Percentiles rank a stretch among this genome's conserved stretches.
These are phyloP conservation scores for Calycopis cecrops DNA, from an alignment of 1,140 invertebrate species.

Conservation along the genomic window DNA sequence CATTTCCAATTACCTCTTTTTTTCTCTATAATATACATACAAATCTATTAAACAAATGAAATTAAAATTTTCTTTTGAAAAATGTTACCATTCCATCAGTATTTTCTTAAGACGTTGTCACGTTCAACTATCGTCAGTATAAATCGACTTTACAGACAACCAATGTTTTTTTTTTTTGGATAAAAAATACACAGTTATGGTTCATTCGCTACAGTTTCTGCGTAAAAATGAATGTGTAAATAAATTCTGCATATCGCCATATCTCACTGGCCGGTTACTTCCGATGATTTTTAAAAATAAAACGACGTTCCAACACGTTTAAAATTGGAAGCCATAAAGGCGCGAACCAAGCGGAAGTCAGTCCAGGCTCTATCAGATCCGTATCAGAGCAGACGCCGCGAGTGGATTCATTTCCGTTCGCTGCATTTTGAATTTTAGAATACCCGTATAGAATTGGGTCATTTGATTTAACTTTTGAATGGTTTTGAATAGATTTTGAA, in stretches of 20 bases:
- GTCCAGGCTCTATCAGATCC: conserved; percentile 61
- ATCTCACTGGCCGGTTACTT: conserved; percentile 1
- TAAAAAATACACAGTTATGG: no score
- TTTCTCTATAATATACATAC: no score
- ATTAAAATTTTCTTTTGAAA: no score
- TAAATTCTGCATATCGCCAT: background rate
- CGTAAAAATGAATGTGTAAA: background rate
- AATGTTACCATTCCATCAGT: no score
- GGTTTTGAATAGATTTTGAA: no score
- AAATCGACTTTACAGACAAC: no score
- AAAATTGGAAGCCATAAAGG: conserved; percentile 68
- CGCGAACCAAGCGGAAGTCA: conserved; percentile 58
- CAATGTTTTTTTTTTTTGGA: no score
- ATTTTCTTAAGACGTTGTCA: no score
- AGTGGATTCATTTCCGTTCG: conserved; percentile 67
- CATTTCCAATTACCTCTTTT: no score
- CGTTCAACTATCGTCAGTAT: no score
- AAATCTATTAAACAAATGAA: no score
- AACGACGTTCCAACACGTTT: conserved; percentile 32
- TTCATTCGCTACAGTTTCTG: no score
- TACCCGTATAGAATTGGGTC: conserved; percentile 20
- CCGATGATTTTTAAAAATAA: conserved; percentile 7
- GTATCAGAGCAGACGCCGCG: conserved; percentile 58
- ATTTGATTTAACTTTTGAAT: conserved; percentile 11
- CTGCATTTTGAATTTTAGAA: conserved; percentile 59